phyloP scores from a whole-genome alignment of 2,888 invertebrate genomes.

The Dysmachus trigonus region DNA sequence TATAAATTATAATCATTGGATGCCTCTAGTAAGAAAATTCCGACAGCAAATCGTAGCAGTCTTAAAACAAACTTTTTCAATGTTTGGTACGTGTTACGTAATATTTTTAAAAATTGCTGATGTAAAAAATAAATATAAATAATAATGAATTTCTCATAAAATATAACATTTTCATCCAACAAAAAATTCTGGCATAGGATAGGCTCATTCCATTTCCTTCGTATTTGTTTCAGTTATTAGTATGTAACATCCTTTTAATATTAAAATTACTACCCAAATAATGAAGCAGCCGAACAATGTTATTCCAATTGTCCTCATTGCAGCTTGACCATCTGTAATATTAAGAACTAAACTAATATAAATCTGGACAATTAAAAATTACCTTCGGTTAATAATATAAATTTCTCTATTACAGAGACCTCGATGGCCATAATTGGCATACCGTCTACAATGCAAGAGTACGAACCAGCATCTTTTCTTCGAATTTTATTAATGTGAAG shows the following conservation, averaged over 20 bases:
- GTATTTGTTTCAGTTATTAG: background rate
- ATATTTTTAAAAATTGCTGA: no score
- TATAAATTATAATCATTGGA: no score
- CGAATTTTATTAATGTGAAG: conserved; percentile 17
- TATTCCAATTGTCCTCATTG: conserved; percentile 18
- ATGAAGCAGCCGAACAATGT: conserved; percentile 34
- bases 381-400: conserved; percentile 40
- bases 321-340: conserved; percentile 26
- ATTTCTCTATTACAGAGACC: conserved; percentile 34
- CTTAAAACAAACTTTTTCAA: no score
- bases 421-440: conserved; percentile 31
- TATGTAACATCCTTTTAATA: background rate
- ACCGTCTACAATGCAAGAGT: conserved; percentile 43
- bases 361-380: background rate
- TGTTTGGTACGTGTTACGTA: no score
- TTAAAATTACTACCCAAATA: conserved; percentile 30
- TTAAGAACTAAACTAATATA: background rate
- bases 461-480: conserved; percentile 26
- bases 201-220: background rate
- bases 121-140: no score
- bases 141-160: no score
- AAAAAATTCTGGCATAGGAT: no score
- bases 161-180: no score
- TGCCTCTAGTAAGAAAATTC: no score
- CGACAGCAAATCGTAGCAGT: no score